Evolutionary conservation across 2,113 vertebrate genomes (phyloP), one percentile per base, ranked within the genome.

Genomic region (Eublepharis macularius): DNA sequence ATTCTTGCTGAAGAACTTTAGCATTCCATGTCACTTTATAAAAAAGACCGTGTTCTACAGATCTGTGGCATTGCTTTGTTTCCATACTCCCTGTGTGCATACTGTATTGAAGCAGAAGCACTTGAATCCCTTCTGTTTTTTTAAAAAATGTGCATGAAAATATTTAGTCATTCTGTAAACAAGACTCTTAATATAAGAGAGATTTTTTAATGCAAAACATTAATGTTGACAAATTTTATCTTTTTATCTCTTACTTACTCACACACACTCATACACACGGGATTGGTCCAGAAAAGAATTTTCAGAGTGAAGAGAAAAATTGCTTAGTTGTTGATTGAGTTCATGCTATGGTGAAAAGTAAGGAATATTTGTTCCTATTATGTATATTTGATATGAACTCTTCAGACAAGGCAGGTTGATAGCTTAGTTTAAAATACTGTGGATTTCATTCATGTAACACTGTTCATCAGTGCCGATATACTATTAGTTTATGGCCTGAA

Each of bases 391-490:
- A 34, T n/a, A 73, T 65, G 39, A 73, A 47, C 54, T 36, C 68
- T 73, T 21, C 51, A 63, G 63, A 57, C 12, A 60, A 41, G 29
- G 43, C 63, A 68, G 4, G 41, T 36, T 79, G 51, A 29, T 36
- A 47, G 19, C 13, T 82, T 89, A 87, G 69, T 83, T 87, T 81
- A 57, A 68, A 82, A 43, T 85, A 85, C 88, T 88, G 34, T 63
- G 57, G 2, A 9, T 83, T 66, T 32, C 49, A 9, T 75, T 85
- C 47, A 3, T 81, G 41, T 90, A 90, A 88, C n/a, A 51, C 17
- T 76, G 79, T 73, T 47, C 69, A 39, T 65, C 47, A 81, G 60
- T 39, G 4, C 70, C 86, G 63, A 60, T 90, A 84, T 86, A 43
- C 88, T 43, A 2, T 78, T 68, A 51, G 16, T 32, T 80, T 2